Conservation (phyloP, 2,888 invertebrate genomes). For the Pachliopta kotzebuea region DNA sequence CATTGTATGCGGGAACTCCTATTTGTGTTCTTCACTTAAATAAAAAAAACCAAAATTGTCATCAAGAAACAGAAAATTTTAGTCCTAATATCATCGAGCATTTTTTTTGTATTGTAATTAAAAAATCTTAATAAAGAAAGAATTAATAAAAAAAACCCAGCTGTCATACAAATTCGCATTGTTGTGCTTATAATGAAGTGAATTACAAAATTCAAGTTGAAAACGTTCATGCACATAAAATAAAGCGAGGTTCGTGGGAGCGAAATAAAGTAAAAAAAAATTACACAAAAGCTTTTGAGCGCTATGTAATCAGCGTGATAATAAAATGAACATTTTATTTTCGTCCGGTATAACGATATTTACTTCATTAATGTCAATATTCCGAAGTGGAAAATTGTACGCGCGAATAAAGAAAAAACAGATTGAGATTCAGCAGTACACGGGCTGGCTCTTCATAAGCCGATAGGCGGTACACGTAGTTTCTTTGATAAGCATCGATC, state of each 20-base stretch:
- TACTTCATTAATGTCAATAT: constrained; percentile 25
- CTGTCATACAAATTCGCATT: background rate
- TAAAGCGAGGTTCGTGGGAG: background rate
- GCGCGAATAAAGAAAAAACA: constrained; percentile 15
- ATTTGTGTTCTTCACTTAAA: constrained; percentile 5
- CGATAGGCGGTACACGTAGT: background rate
- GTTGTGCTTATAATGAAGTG: background rate
- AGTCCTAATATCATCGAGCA: no score
- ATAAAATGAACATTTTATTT: constrained; percentile 28
- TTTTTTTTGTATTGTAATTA: background rate
- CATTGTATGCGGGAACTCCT: constrained; percentile 12
- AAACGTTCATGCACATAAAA: constrained; percentile 8
- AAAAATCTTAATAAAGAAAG: background rate
- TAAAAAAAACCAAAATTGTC: constrained; percentile 5
- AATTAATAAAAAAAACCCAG: background rate
- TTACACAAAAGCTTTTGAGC: constrained; percentile 10
- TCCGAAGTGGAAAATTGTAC: constrained; percentile 9
- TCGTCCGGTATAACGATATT: constrained; percentile 18
- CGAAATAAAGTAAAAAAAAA: constrained; percentile 8
- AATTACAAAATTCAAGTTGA: constrained; percentile 12
- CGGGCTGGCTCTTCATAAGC: background rate
- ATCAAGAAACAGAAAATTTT: background rate
- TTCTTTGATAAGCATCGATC: constrained; percentile 2
- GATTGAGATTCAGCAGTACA: constrained; percentile 9
- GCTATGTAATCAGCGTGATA: constrained; percentile 18